Evolutionary conservation across 2,888 invertebrate genomes (phyloP), one percentile per base, ranked within the genome.

Genomic region (Polydrusus pterygomalis): DNA sequence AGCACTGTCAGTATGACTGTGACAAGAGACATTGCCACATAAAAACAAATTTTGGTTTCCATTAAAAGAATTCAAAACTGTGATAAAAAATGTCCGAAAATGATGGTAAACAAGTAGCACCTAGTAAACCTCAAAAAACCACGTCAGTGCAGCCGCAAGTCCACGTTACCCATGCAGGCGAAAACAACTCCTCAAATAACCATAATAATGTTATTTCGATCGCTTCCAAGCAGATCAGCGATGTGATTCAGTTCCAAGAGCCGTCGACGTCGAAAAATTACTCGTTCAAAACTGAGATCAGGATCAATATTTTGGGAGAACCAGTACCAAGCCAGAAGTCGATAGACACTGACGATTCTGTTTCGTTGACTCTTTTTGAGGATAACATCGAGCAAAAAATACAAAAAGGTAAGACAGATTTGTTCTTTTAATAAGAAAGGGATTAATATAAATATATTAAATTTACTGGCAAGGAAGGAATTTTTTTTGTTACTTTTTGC

Each of bases 201-300:
- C 30, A 60, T 10, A 34, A 49, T 47, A 62, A 70, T 38, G 17
- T 34, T 9, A 65, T 65, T 34, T 30, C 64, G 15, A 63, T 77
- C 10, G 77, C 71, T 1, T 49, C 56, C 13, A 77, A 70, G 38
- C 43, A 77, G 51, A 70, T 74, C 17, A 58, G 58, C 13, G 77
- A 77, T 47, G 64, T 77, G 7, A 77, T 77, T n/a, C 49, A 71
- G 18, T 69, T 77, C 43, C 75, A 73, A 51, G 73, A 75, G 25
- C 78, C 76, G 1, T 38, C 51, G 8, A 76, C 74, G 0, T 78
- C 78, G 15, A 74, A 62, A 49, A 76, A 70, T 56, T 73, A 67
- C 25, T 67, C 76, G 9, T 60, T 76, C 45, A 76, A 74, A 69
- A 74, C 76, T 0, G 74, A 76, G 49, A 76, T 78, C 25, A 60